Base-by-base conservation (phyloP, 1,140 invertebrate species). In the Drosophila ambigua region DNA sequence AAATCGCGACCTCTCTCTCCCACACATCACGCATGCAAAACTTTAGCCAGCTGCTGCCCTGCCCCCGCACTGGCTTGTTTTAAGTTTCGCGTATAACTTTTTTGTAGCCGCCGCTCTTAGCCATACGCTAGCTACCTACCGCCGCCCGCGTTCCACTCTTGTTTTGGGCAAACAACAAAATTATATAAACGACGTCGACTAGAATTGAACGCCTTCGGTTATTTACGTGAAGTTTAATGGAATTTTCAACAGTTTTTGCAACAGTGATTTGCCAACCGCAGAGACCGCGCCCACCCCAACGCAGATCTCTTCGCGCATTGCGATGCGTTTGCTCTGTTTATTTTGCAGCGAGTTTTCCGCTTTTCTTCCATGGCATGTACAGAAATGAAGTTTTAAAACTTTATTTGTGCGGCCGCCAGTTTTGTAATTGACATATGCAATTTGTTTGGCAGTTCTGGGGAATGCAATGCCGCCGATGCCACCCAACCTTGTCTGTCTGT, bases 211-310 rank as follows among this genome's bases (percentile, higher is more conserved):
- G 83, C 83, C 83, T 89, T 89, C 63, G 83, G 83, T 77, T 88
- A 88, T 88, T 89, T 88, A 84, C 79, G 83, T 65, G 79, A 88
- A 88, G 83, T 88, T 88, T 88, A 88, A 88, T 88, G 83, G 83
- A 88, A 88, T 88, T 88, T 88, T 72, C 79, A 83, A 80, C 84
- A 88, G 79, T 88, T 88, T 87, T 83, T 83, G 76, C 79, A 88
- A 77, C 84, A 66, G 72, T 68, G 82, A 87, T 87, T 85, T 85
- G 78, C 82, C 78, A 81, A 69, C 81, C 81, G 35, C 77, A 82
- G 39, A 49, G 46, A 73, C 62, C 45, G 13, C 13, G 13, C 2
- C 28, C 39, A 39, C 3, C 51, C 8, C 35, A 53, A 23, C 64
- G 20, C 15, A 64, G 31, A 48, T 31, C 35, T 39, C 35, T 39